A percentile compares a stretch with the other conserved stretches of the same genome.
These are phyloP conservation scores for Pinctada fucata DNA, from an alignment of 2,888 invertebrate species.

Conservation along the genomic window DNA sequence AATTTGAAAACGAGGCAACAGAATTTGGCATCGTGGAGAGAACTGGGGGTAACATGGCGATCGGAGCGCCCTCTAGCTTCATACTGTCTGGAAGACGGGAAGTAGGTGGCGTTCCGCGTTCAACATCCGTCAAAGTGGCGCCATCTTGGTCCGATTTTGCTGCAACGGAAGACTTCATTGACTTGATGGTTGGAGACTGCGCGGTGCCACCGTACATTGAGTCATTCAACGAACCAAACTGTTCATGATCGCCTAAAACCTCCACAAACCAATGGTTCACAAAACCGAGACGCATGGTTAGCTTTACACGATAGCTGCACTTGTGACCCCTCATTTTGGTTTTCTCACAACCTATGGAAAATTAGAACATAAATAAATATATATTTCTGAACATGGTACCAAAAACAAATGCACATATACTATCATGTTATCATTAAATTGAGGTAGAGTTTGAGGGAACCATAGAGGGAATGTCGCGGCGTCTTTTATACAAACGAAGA, in stretches of 20 bases:
- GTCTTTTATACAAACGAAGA: too few relatives aligned
- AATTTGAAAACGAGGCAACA: slow-evolving; percentile 23
- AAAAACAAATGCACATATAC: too few relatives aligned
- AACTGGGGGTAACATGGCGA: slow-evolving; percentile 13
- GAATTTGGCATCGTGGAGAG: slow-evolving; percentile 29
- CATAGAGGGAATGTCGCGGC: too few relatives aligned
- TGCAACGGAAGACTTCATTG: neutral
- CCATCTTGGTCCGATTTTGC: slow-evolving; percentile 23
- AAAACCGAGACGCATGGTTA: slow-evolving; percentile 69
- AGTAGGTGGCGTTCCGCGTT: slow-evolving; percentile 20
- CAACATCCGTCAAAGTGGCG: slow-evolving; percentile 7
- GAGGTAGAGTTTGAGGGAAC: too few relatives aligned
- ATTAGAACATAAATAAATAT: slow-evolving; percentile 9
- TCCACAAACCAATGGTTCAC: slow-evolving; percentile 71
- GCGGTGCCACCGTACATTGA: slow-evolving; percentile 10
- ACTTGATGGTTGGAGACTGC: neutral
- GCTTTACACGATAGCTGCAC: slow-evolving; percentile 68
- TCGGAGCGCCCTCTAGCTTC: neutral
- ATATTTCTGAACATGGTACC: neutral
- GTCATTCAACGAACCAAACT: slow-evolving; percentile 39
- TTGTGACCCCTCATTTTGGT: slow-evolving; percentile 69
- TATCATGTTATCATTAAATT: too few relatives aligned
- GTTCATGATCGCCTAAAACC: slow-evolving; percentile 67
- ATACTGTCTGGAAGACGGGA: slow-evolving; percentile 21
- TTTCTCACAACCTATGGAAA: slow-evolving; percentile 65